These are phyloP conservation scores for Taurulus bubalis DNA, from an alignment of 2,113 vertebrate species.

Conservation along the genomic window DNA sequence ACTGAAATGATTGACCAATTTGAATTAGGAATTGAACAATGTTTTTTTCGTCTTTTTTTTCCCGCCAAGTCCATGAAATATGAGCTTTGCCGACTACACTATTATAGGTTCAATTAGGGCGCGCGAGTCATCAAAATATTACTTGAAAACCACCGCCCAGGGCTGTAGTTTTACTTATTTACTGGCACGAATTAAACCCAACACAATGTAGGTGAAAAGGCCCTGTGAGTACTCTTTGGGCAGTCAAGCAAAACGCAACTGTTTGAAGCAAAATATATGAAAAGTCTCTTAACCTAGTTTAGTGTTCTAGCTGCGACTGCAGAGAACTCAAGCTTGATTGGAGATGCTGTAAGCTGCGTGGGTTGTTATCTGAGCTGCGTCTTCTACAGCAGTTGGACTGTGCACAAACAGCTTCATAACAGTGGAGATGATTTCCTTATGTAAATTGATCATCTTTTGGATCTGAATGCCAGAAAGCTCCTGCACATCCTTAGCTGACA, in stretches of 20 bases:
- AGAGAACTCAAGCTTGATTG: conserved; percentile 22
- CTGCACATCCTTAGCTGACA: conserved; percentile 24
- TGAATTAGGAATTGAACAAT: background rate
- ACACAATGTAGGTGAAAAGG: conserved; percentile 20
- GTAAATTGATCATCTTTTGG: conserved; percentile 41
- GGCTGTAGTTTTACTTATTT: background rate
- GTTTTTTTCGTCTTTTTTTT: background rate
- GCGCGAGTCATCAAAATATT: background rate
- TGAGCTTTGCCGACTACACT: background rate
- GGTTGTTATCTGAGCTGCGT: conserved; percentile 23
- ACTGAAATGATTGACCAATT: background rate
- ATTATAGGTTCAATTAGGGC: background rate
- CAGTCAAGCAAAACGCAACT: conserved; percentile 46
- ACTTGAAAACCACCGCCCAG: background rate
- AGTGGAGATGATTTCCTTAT: conserved; percentile 35
- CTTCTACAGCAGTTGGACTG: conserved; percentile 24
- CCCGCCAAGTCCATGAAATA: background rate
- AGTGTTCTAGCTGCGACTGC: conserved; percentile 8
- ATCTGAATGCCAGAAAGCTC: conserved; percentile 34
- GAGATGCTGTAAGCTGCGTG: conserved; percentile 24
- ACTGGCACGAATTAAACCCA: conserved; percentile 16
- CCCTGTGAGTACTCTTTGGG: conserved; percentile 11
- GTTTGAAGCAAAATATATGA: conserved; percentile 43
- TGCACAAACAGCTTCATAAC: conserved; percentile 28
- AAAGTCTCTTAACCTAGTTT: conserved; percentile 55